Percentiles rank a stretch among this genome's conserved stretches.
Evolutionary conservation across 2,797 vertebrate genomes (phyloP).

Genomic region (Emys orbicularis): DNA sequence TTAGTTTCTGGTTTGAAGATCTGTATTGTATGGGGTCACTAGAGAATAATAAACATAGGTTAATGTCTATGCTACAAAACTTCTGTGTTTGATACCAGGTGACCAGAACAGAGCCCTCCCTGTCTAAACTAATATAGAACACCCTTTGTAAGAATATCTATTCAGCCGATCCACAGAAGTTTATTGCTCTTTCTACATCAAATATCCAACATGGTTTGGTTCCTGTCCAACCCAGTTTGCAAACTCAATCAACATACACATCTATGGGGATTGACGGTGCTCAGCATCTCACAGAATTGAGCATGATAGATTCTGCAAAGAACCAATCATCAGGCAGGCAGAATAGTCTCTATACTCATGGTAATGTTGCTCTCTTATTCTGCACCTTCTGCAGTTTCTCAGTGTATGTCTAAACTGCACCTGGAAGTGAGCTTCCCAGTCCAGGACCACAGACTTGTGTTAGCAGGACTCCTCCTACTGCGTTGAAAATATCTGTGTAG

Average conservation of each 20-base stretch:
- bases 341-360: background rate
- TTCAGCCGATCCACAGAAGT: background rate
- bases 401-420: background rate
- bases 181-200: background rate
- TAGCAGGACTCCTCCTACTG: background rate
- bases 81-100: background rate
- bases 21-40: background rate
- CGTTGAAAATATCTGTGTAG: background rate
- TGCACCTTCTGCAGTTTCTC: background rate
- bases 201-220: background rate
- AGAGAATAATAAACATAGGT: background rate
- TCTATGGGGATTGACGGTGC: background rate
- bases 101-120: background rate
- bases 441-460: background rate
- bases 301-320: background rate
- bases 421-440: background rate
- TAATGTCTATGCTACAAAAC: background rate
- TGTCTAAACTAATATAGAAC: background rate
- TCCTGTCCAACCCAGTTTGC: background rate
- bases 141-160: background rate
- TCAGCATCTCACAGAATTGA: background rate
- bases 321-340: background rate
- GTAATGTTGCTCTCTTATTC: background rate
- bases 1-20: background rate
- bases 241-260: background rate